Evolutionary conservation across 2,888 invertebrate species (phyloP), one percentile per base, ranked within the genome.

Genomic region (Drosophila pseudotakahashii): DNA sequence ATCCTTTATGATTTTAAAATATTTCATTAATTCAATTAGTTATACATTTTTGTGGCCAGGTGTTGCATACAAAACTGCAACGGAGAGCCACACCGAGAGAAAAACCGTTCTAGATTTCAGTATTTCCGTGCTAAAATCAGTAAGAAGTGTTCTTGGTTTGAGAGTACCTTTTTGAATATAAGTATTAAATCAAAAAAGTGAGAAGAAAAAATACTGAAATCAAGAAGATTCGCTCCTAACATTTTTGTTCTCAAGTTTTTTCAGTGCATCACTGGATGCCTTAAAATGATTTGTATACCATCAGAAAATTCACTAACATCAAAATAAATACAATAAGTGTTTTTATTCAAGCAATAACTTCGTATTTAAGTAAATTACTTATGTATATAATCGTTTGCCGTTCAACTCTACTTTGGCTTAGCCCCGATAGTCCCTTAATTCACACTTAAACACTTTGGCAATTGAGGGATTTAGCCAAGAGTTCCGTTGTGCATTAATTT

Each of bases 21-120:
- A 58, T 69, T 82, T 79, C 73, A 79, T 87, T 87, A 87, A 87
- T 88, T 88, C 73, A 78, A 85, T 84, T 79, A 78, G 75, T 85
- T 69, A 79, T 72, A 85, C 74, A 76, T 79, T 81, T 87, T 79
- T 80, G 61, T 36, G 48, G 67, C 16, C 53, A 30, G 41, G 39
- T 54, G 39, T 39, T 13, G 42, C 23, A 62, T 19, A 42, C n/a
- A 51, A 64, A 50, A 26, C 16, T 30, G 63, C 34, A 64, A 51
- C n/a, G 63, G 11, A 14, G 30, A 53, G 13, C 4, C 26, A n/a
- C n/a, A n/a, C n/a, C n/a, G n/a, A n/a, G n/a, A n/a, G n/a, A n/a
- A n/a, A n/a, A n/a, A n/a, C n/a, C n/a, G n/a, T n/a, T n/a, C n/a
- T n/a, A n/a, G n/a, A n/a, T n/a, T n/a, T n/a, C n/a, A n/a, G n/a